Evolutionary conservation across 1,140 invertebrate genomes (phyloP).

Genomic region (Pachyrhynchus sulphureomaculatus): DNA sequence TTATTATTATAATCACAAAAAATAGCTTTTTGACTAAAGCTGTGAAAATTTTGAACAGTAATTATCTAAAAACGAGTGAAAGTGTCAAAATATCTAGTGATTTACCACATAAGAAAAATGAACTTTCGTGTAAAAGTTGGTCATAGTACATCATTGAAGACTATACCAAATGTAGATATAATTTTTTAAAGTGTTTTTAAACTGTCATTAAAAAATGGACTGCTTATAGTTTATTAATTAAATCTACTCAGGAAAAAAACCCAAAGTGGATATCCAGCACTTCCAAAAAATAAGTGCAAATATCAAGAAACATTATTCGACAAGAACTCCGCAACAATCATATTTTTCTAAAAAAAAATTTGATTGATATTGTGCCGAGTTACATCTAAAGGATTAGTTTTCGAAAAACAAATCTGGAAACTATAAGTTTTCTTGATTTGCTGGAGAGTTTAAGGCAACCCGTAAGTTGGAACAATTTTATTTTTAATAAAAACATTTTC

Average conservation of each 20-base stretch:
- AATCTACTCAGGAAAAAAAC: constrained; percentile 34
- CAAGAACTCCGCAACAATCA: background rate
- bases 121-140: too few relatives aligned
- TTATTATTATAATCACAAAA: too few relatives aligned
- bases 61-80: too few relatives aligned
- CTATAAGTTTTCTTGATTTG: constrained; percentile 27
- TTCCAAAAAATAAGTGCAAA: constrained; percentile 5
- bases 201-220: background rate
- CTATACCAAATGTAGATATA: too few relatives aligned
- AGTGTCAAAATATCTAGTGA: too few relatives aligned
- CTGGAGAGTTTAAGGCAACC: constrained; percentile 13
- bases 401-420: constrained; percentile 25
- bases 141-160: too few relatives aligned
- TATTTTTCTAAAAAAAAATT: constrained; percentile 2
- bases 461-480: constrained; percentile 26
- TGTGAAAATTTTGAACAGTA: too few relatives aligned
- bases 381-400: constrained; percentile 17
- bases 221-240: constrained; percentile 7
- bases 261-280: constrained; percentile 17
- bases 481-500: constrained; percentile 26
- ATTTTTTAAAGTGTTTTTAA: too few relatives aligned
- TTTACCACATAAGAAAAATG: too few relatives aligned
- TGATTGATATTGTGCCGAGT: constrained; percentile 1
- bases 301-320: constrained; percentile 7
- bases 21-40: too few relatives aligned